These are phyloP conservation scores for Abrostola tripartita DNA, from an alignment of 2,888 invertebrate genomes.

Conservation along the genomic window DNA sequence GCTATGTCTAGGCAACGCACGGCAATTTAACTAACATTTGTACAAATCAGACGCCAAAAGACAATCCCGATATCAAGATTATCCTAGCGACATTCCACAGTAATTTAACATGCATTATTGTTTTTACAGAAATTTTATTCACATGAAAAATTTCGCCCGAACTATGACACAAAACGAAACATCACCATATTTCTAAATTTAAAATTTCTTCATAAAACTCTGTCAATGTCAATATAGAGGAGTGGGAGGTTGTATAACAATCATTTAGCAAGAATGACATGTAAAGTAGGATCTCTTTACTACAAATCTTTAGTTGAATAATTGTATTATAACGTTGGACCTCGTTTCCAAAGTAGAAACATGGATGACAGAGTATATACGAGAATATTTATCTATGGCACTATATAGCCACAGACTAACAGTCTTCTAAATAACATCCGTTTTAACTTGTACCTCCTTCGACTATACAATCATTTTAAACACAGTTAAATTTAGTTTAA, in stretches of 20 bases:
- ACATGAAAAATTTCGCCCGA: constrained; percentile 44
- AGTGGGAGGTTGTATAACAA: constrained; percentile 10
- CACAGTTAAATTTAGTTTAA: too few relatives aligned
- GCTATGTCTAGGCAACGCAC: constrained; percentile 24
- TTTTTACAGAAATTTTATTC: constrained; percentile 41
- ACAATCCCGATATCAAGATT: constrained; percentile 77
- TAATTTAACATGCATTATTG: constrained; percentile 78
- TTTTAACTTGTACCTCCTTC: too few relatives aligned
- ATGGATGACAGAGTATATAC: too few relatives aligned
- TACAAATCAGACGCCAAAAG: constrained; percentile 68
- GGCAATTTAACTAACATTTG: constrained; percentile 33
- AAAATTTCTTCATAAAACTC: constrained; percentile 58
- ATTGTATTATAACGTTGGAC: too few relatives aligned
- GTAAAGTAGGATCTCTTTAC: neutral
- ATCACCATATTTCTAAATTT: constrained; percentile 66
- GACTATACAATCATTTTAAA: too few relatives aligned
- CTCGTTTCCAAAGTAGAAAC: too few relatives aligned
- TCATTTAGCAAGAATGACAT: neutral
- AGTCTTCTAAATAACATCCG: too few relatives aligned
- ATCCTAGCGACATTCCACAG: constrained; percentile 81
- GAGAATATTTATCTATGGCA: too few relatives aligned
- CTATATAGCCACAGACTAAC: too few relatives aligned
- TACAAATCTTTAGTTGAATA: too few relatives aligned
- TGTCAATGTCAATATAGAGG: constrained; percentile 33
- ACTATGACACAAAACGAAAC: constrained; percentile 35